Base-by-base conservation (phyloP, 2,797 vertebrate genomes). In the Chromobotia macracanthus region DNA sequence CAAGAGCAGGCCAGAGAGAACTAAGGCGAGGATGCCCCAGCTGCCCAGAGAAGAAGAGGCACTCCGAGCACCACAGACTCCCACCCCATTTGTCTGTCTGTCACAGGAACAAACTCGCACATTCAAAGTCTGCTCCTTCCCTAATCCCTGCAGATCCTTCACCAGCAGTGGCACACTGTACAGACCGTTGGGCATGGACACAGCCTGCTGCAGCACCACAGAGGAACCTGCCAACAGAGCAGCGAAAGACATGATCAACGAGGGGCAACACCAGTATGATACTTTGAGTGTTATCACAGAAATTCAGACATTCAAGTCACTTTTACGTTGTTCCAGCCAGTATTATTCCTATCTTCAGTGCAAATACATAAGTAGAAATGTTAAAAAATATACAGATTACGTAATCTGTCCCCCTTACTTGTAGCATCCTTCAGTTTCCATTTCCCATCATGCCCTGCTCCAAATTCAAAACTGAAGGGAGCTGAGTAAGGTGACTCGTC, bases 21-120 rank as follows among this genome's bases (percentile, higher is more conserved):
- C 93, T 92, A 96, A 93, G 16, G 94, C 89, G 21, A 96, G 93
- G 75, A 96, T 91, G 41, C 91, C 95, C 93, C 94, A 94, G 53
- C 87, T 84, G 13, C 95, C 95, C 65, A 96, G 90, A n/a, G 2
- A 4, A 2, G 65, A 35, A 0, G 1, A 1, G 15, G 74, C 56
- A 23, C n/a, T 65, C 19, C 56, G 21, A 19, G 76, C 25, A 5
- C 72, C 64, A 38, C 89, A 90, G 31, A 41, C 3, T 31, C 63
- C 82, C 1, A 31, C 0, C 1, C 80, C 80, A 2, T 60, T 51
- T 2, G 55, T 77, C 3, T 67, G 76, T 0, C 88, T 90, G 0
- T 79, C 15, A 5, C 95, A 96, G 0, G 91, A 85, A 58, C 95
- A 96, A 7, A 94, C 81, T 72, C 71, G 81, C 44, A 96, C 90